Evolutionary conservation across 92 coral and sea anemone species (phyloP).

Genomic region (Epizoanthus fatuus): DNA sequence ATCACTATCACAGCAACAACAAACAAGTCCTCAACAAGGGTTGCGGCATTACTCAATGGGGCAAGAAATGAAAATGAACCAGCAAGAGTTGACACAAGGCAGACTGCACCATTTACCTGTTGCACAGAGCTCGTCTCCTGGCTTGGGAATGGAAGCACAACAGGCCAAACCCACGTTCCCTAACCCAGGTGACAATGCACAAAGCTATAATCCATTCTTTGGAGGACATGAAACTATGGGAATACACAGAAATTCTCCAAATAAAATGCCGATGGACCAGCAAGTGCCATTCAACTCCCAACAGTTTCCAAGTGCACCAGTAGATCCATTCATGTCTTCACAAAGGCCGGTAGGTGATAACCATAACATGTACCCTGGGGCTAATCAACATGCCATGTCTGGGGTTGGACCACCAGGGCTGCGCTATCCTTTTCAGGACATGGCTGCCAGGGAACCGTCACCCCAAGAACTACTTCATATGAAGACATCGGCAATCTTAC

Average conservation of each 20-base stretch:
- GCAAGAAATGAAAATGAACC: slow-evolving; percentile 76
- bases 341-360: slow-evolving; percentile 56
- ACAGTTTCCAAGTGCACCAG: slow-evolving; percentile 60
- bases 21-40: slow-evolving; percentile 81
- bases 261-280: slow-evolving; percentile 70
- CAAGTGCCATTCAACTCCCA: slow-evolving; percentile 64
- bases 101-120: slow-evolving; percentile 67
- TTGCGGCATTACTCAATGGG: slow-evolving; percentile 77
- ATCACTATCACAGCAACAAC: slow-evolving; percentile 74
- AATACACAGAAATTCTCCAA: slow-evolving; percentile 74
- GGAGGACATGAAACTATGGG: slow-evolving; percentile 72
- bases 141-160: slow-evolving; percentile 55
- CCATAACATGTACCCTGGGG: slow-evolving; percentile 57
- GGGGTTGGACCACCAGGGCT: slow-evolving; percentile 65
- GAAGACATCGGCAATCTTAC: slow-evolving; percentile 90
- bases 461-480: slow-evolving; percentile 86
- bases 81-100: slow-evolving; percentile 75
- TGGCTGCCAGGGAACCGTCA: slow-evolving; percentile 46
- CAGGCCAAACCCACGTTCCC: slow-evolving; percentile 76
- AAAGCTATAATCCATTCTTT: slow-evolving; percentile 69
- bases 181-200: slow-evolving; percentile 55
- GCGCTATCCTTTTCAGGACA: slow-evolving; percentile 77
- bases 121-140: slow-evolving; percentile 30
- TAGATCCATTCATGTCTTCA: slow-evolving; percentile 61
- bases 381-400: slow-evolving; percentile 70